Base-by-base conservation (phyloP, 2,888 invertebrate genomes). In the Fabriciana adippe region DNA sequence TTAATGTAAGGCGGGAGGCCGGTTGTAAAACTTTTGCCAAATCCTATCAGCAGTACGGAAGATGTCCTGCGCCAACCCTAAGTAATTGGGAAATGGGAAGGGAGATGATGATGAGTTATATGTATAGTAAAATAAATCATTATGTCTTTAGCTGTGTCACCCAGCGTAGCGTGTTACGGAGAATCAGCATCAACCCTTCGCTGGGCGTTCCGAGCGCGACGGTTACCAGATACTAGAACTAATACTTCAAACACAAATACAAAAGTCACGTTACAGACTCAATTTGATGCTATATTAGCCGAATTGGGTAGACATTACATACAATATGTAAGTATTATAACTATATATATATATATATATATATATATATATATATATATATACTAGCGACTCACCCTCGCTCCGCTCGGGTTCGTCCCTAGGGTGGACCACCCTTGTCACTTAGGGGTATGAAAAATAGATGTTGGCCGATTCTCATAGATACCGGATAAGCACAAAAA, bases 171-270 rank as follows among this genome's bases (percentile, higher is more conserved):
- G 60, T 96, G 95, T 87, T 96, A 96, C 93, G 95, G 94, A 77
- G 97, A 97, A 86, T 96, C 96, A 11, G 94, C 97, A 61, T 96
- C 96, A 77, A 97, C 97, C n/a, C 92, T 97, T 57, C 94, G 96
- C 70, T 97, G 96, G 93, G 96, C 96, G 68, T 95, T 95, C 76
- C 91, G 96, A 70, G 96, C 97, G 75, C 95, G 96, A 72, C 94
- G 94, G 76, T 94, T 97, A 63, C 89, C 87, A 0, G 75, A 81
- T 3, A 76, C 81, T 0, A 81, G 81, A n/a, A 60, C 16, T 57
- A 68, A 74, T 18, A 74, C 72, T 35, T 66, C 75, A 13, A 76
- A 71, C 55, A 69, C 76, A 16, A 66, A 74, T 14, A 75, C 84
- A 18, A 79, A 79, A 67, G 80, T 82, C 11, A 81, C 77, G 1